These are phyloP conservation scores for Turnix velox DNA, from an alignment of 2,113 vertebrate species.

Conservation along the genomic window DNA sequence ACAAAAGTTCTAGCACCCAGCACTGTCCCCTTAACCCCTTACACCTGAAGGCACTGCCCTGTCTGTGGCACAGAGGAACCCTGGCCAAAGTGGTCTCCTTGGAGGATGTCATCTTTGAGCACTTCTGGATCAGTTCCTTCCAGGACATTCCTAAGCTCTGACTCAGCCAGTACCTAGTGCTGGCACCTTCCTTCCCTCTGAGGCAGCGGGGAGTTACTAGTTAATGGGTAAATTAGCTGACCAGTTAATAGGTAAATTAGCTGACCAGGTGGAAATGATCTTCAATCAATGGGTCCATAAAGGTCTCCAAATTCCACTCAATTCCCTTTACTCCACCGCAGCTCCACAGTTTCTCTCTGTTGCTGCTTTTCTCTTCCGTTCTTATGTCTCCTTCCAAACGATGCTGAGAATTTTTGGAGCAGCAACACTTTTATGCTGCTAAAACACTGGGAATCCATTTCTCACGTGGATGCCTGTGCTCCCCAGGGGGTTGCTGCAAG, in stretches of 20 bases:
- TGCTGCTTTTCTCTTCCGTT: neutral
- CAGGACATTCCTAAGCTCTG: neutral
- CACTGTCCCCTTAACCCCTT: neutral
- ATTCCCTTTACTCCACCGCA: rapidly evolving
- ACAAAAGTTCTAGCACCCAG: neutral
- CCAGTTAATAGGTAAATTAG: neutral
- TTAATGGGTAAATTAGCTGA: neutral
- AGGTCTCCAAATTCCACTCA: neutral
- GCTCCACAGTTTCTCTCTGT: neutral
- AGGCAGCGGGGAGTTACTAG: neutral
- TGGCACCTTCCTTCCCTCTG: neutral
- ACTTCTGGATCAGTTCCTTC: neutral
- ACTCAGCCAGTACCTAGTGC: neutral
- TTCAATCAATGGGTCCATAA: neutral
- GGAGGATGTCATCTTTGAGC: neutral
- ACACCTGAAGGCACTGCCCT: neutral
- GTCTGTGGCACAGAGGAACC: neutral
- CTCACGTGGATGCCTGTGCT: neutral
- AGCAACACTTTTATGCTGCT: neutral
- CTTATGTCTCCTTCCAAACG: neutral
- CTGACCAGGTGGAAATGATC: neutral
- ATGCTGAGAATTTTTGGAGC: neutral
- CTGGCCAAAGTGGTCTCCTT: neutral
- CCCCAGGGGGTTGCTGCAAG: neutral
- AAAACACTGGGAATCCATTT: neutral